These are phyloP conservation scores for Cyanistes caeruleus DNA, from an alignment of 2,113 vertebrate species.

Conservation along the genomic window DNA sequence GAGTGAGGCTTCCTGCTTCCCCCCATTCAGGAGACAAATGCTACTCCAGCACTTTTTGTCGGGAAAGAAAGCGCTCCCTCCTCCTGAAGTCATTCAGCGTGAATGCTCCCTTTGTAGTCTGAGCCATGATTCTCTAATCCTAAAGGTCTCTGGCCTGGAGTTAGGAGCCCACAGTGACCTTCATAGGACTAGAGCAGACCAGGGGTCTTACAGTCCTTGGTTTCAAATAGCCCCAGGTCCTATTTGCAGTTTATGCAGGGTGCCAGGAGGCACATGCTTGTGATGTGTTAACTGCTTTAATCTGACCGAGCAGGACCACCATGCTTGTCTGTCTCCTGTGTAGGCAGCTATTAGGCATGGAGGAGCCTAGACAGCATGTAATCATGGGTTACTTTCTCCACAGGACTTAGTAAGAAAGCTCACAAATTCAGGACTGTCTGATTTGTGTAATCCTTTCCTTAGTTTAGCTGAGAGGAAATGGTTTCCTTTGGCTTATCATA, in stretches of 20 bases:
- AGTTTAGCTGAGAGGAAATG: slow-evolving; percentile 31
- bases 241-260: background rate
- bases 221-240: background rate
- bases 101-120: slow-evolving; percentile 24
- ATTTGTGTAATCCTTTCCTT: slow-evolving; percentile 24
- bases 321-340: background rate
- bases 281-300: background rate
- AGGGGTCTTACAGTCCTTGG: background rate
- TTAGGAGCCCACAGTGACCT: background rate
- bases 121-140: background rate
- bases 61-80: background rate
- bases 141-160: background rate
- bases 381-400: background rate
- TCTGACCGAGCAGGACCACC: background rate
- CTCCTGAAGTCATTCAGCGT: background rate
- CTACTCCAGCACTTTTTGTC: background rate
- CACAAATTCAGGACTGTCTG: background rate
- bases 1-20: background rate
- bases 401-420: background rate
- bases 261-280: background rate
- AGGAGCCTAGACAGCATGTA: background rate
- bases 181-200: background rate
- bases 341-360: background rate
- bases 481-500: slow-evolving; percentile 50
- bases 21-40: background rate